Percentiles rank a stretch among this genome's conserved stretches.
These are phyloP conservation scores for Drosophila kohkoa DNA, from an alignment of 1,140 invertebrate species.

Conservation along the genomic window DNA sequence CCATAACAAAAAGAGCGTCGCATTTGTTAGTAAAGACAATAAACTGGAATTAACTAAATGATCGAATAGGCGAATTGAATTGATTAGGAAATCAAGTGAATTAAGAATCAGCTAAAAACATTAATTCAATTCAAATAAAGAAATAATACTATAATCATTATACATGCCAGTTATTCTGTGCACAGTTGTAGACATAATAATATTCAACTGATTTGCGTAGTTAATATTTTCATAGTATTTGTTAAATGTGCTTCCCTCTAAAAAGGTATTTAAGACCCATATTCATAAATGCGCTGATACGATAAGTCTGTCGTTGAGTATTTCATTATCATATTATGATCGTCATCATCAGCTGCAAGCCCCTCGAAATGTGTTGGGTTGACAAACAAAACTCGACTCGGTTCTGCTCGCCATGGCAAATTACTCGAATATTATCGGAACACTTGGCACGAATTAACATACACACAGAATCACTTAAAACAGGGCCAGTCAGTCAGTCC, in stretches of 20 bases:
- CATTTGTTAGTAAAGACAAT: no score
- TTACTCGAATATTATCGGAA: conserved; percentile 45
- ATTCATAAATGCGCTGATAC: not conserved
- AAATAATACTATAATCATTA: no score
- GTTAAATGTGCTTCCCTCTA: not conserved
- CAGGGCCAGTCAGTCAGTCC: conserved; percentile 17
- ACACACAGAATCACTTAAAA: conserved; percentile 40
- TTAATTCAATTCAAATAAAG: not conserved
- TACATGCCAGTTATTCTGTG: no score
- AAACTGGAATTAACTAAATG: no score
- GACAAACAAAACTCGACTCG: conserved; percentile 1
- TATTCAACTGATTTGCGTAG: not conserved
- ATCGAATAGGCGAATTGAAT: no score
- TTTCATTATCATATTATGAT: conserved; percentile 8
- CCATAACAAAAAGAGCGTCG: no score
- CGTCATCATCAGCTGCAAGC: conserved; percentile 6
- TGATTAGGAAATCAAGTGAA: no score
- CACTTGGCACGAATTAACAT: conserved; percentile 57
- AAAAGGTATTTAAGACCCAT: not conserved
- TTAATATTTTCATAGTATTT: not conserved
- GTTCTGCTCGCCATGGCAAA: not conserved
- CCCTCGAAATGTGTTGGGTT: not conserved
- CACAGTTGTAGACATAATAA: not conserved
- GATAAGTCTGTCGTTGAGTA: not conserved
- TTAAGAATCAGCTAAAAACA: no score